Evolutionary conservation across 2,888 invertebrate species (phyloP).

Genomic region (Sinelater perroti): DNA sequence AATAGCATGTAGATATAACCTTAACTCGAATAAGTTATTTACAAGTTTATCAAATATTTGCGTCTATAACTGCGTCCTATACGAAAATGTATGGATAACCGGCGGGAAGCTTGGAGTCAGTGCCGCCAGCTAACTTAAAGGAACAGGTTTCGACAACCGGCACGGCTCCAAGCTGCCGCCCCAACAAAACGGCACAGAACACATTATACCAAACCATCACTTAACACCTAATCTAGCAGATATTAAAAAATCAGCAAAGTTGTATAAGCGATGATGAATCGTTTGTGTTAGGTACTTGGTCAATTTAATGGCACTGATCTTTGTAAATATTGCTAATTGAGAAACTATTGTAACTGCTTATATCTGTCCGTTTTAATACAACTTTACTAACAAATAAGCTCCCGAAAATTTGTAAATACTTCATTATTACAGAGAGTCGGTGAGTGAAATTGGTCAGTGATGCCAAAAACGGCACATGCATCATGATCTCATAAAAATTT

Average conservation of each 20-base stretch:
- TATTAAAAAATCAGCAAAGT: constrained; percentile 29
- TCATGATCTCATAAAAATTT: constrained; percentile 46
- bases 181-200: no score
- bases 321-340: constrained; percentile 32
- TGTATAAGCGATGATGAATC: constrained; percentile 29
- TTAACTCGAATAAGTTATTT: constrained; percentile 55
- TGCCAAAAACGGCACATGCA: constrained; percentile 50
- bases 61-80: constrained; percentile 13
- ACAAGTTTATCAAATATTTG: constrained; percentile 56
- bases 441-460: constrained; percentile 57
- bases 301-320: constrained; percentile 38
- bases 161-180: no score
- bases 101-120: no score
- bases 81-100: constrained; percentile 14
- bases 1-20: constrained; percentile 40
- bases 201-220: constrained; percentile 14
- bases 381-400: constrained; percentile 47
- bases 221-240: constrained; percentile 24
- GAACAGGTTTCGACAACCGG: no score
- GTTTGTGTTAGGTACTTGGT: constrained; percentile 34
- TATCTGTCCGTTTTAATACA: constrained; percentile 45
- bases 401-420: constrained; percentile 18
- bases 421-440: constrained; percentile 38
- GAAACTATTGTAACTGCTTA: constrained; percentile 24
- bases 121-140: no score